Evolutionary conservation across 1,140 invertebrate species (phyloP).

Genomic region (Drosophila watanabei): DNA sequence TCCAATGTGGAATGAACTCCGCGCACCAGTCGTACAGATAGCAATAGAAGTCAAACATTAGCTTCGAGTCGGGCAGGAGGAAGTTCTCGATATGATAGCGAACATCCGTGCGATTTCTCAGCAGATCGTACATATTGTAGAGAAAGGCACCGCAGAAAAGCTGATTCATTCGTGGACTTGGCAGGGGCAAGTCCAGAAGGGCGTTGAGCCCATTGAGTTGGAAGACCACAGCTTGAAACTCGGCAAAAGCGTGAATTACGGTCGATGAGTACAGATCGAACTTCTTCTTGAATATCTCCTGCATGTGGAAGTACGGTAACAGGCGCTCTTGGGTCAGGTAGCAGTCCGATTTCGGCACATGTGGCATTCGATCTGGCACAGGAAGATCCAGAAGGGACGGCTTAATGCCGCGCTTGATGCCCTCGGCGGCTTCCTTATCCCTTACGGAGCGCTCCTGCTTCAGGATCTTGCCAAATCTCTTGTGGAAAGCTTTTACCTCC

Average conservation of each 20-base stretch:
- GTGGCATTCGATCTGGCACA: slow-evolving; percentile 86
- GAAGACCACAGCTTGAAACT: slow-evolving; percentile 90
- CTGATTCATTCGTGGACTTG: slow-evolving; percentile 86
- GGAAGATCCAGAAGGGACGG: slow-evolving; percentile 49
- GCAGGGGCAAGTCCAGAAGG: slow-evolving; percentile 88
- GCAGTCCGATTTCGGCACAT: slow-evolving; percentile 87
- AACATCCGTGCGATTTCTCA: slow-evolving; percentile 87
- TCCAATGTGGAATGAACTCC: slow-evolving; percentile 69
- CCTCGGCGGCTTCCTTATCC: slow-evolving; percentile 54
- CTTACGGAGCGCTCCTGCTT: slow-evolving; percentile 68
- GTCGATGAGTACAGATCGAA: slow-evolving; percentile 88
- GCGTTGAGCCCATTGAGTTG: slow-evolving; percentile 89
- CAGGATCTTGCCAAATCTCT: slow-evolving; percentile 75
- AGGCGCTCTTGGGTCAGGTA: slow-evolving; percentile 88
- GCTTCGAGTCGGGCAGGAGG: slow-evolving; percentile 86
- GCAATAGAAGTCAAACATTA: slow-evolving; percentile 86
- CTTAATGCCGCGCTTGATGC: slow-evolving; percentile 61
- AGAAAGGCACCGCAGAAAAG: slow-evolving; percentile 91
- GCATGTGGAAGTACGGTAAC: slow-evolving; percentile 88
- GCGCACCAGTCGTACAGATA: slow-evolving; percentile 71
- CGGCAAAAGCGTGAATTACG: slow-evolving; percentile 89
- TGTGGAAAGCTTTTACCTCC: slow-evolving; percentile 85
- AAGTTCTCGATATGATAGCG: slow-evolving; percentile 86
- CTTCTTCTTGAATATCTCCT: slow-evolving; percentile 87
- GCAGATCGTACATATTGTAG: slow-evolving; percentile 89